Conservation (phyloP, 2,113 vertebrate species). For the Ascaphus truei region DNA sequence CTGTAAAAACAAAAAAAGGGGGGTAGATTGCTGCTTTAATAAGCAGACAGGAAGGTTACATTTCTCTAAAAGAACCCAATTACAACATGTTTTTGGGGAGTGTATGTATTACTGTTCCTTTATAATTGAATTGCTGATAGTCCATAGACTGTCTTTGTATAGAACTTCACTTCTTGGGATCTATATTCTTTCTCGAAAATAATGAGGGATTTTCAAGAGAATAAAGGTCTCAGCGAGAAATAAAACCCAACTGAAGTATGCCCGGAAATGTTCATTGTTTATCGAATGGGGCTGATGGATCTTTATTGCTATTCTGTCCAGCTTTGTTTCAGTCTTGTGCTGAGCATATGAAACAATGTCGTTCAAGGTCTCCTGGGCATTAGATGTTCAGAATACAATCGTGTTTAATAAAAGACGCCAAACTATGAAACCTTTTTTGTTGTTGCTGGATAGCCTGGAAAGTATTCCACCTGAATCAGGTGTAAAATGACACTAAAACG, state of each 20-base stretch:
- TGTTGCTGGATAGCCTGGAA: background rate
- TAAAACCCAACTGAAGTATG: background rate
- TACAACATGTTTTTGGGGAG: too few relatives aligned
- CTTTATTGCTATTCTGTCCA: slow-evolving; percentile 17
- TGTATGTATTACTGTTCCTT: too few relatives aligned
- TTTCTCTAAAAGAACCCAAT: too few relatives aligned
- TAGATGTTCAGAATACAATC: slow-evolving; percentile 20
- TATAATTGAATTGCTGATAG: too few relatives aligned
- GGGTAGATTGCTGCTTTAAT: too few relatives aligned
- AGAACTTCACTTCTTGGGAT: too few relatives aligned
- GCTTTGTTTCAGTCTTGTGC: background rate
- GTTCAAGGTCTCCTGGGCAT: slow-evolving; percentile 7
- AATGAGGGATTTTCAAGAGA: background rate
- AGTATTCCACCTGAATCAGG: too few relatives aligned
- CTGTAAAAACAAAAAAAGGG: too few relatives aligned
- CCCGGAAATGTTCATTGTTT: slow-evolving; percentile 14
- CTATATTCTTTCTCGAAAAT: too few relatives aligned
- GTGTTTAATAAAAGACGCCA: background rate
- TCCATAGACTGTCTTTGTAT: too few relatives aligned
- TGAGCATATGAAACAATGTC: slow-evolving; percentile 14
- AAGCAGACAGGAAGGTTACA: too few relatives aligned
- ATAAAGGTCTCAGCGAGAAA: background rate
- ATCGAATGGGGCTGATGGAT: background rate
- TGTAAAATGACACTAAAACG: too few relatives aligned
- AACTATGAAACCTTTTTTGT: background rate